Conservation (phyloP, 2,113 vertebrate species). For the Xyrauchen texanus region DNA sequence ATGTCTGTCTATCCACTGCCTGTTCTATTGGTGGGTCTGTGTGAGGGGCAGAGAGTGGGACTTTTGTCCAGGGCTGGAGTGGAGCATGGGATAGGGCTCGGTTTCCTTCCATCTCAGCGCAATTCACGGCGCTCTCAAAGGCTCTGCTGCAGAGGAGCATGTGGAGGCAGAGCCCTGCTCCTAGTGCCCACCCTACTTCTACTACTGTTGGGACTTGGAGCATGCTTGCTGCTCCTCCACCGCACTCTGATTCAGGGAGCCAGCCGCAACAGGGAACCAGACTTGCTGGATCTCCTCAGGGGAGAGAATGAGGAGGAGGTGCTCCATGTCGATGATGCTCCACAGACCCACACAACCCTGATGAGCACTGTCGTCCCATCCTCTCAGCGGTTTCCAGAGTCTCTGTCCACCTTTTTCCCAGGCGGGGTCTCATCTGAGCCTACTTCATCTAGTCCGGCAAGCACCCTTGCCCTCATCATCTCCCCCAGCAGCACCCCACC, state of each 20-base stretch:
- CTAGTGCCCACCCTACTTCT: constrained; percentile 47
- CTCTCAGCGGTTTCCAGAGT: constrained; percentile 47
- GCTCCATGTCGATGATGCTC: constrained; percentile 22
- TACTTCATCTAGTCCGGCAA: constrained; percentile 29
- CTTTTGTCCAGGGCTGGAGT: constrained; percentile 3
- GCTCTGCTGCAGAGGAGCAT: constrained; percentile 26
- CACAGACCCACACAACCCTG: constrained; percentile 26
- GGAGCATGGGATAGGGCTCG: constrained; percentile 1
- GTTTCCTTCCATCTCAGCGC: not conserved
- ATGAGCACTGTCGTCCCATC: not conserved
- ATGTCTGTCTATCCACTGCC: constrained; percentile 45
- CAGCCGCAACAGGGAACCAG: constrained; percentile 41
- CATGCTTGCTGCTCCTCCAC: constrained; percentile 53
- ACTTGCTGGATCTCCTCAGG: constrained; percentile 50
- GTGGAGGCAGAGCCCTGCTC: constrained; percentile 36
- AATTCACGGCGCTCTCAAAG: not conserved
- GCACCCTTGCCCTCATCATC: constrained; percentile 33
- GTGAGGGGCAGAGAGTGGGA: constrained; percentile 50
- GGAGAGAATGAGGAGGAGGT: constrained; percentile 41
- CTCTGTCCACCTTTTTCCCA: constrained; percentile 28
- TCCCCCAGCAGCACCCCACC: constrained; percentile 44
- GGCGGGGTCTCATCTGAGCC: constrained; percentile 6
- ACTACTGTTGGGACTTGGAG: constrained; percentile 55
- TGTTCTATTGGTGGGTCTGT: constrained; percentile 51
- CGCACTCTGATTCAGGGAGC: constrained; percentile 43